Evolutionary conservation across 2,113 vertebrate genomes (phyloP), one percentile per base, ranked within the genome.

Genomic region (Scomber japonicus): DNA sequence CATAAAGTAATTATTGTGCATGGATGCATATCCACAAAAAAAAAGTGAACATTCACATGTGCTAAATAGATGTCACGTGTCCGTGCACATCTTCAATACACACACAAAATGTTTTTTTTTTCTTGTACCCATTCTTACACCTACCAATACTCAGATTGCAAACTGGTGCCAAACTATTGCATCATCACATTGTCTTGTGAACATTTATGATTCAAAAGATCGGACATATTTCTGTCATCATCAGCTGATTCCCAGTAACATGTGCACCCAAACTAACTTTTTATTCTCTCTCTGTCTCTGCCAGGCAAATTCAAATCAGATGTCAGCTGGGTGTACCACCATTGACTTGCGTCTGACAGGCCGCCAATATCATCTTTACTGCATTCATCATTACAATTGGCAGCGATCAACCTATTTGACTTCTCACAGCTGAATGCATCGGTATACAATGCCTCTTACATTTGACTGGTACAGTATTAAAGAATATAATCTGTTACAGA

Each of bases 1-100:
- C 73, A 83, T 75, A 30, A 80, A 88, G 89, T 93, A 88, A 94
- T 94, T 92, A 93, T 72, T 91, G 89, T 75, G 61, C 82, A 90
- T 81, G 71, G 84, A 84, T 89, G 75, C 57, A 75, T 73, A 77
- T 51, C 77, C 44, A 62, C 19, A 7, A 82, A 59, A 66, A 51
- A 82, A 51, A 46, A 62, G 70, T 71, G 69, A 67, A 68, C 69
- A 77, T 51, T 13, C 70, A 54, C 76, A 63, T 81, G 71, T 71
- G 77, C n/a, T 54, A 53, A 76, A 27, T 13, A 48, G 54, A 63
- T 46, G 55, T 62, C 71, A 86, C 53, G 1, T 62, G 65, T 71
- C 19, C 3, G 19, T 5, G 56, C 59, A 70, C 1, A 7, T 54
- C 59, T 77, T 35, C 59, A 17, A 72, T 10, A 61, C 49, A 71